Evolutionary conservation across 2,113 vertebrate genomes (phyloP).

Genomic region (Fregetta grallaria): DNA sequence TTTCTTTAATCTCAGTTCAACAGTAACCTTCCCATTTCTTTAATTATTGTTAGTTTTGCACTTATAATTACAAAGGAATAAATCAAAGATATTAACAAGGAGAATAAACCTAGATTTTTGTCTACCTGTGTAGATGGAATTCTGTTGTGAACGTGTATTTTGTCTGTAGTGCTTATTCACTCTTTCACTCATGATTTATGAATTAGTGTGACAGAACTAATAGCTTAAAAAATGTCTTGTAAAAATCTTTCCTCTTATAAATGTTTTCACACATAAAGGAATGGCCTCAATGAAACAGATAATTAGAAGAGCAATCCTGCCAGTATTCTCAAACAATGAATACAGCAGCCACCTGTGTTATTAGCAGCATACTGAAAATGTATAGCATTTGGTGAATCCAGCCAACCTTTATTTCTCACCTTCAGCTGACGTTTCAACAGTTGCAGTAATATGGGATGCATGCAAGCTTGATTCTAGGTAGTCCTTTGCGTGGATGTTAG

Average conservation of each 20-base stretch:
- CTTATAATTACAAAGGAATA: background rate
- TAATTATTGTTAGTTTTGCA: background rate
- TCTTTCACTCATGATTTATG: background rate
- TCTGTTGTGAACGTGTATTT: background rate
- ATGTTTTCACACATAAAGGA: background rate
- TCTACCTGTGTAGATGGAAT: background rate
- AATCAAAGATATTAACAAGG: background rate
- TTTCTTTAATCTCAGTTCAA: background rate
- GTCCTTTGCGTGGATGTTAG: background rate
- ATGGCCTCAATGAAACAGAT: background rate
- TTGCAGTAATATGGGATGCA: background rate
- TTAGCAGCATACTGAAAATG: background rate
- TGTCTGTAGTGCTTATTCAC: background rate
- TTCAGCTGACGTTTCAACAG: background rate
- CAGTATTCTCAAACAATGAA: background rate
- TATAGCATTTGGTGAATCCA: background rate
- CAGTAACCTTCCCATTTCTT: background rate
- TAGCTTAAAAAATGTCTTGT: background rate
- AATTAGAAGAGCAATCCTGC: background rate
- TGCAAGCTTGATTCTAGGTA: background rate
- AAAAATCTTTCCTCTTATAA: background rate
- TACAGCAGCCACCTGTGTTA: background rate
- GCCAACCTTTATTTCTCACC: background rate
- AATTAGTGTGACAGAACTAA: background rate
- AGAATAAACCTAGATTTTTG: background rate